Percentiles rank a stretch among this genome's conserved stretches.
phyloP scores from a whole-genome alignment of 1,140 invertebrate species.

The Nephila pilipes region DNA sequence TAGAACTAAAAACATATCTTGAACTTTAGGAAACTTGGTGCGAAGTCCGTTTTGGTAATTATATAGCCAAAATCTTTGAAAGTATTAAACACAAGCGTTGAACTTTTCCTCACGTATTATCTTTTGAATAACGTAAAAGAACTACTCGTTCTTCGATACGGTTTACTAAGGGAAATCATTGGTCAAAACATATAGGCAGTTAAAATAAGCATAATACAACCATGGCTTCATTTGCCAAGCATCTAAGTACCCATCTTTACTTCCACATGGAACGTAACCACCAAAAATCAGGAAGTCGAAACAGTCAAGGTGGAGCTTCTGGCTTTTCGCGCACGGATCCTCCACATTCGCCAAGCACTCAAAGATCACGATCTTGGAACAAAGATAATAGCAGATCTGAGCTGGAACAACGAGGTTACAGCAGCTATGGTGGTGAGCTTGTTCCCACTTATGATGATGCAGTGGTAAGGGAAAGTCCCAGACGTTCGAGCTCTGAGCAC shows the following conservation, averaged over 20 bases:
- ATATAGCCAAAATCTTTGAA: not conserved
- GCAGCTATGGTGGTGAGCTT: conserved; percentile 37
- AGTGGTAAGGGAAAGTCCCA: not conserved
- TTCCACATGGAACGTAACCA: conserved; percentile 73
- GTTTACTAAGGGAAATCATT: too few species aligned
- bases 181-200: not conserved
- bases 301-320: conserved; percentile 36
- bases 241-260: conserved; percentile 74
- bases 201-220: conserved; percentile 28
- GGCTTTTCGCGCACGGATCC: conserved; percentile 43
- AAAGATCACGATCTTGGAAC: conserved; percentile 53
- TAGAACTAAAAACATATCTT: too few species aligned
- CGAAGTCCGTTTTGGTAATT: not conserved
- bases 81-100: not conserved
- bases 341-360: conserved; percentile 44
- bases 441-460: conserved; percentile 57
- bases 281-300: conserved; percentile 53
- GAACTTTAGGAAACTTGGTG: too few species aligned
- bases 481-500: conserved; percentile 49
- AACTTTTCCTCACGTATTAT: too few species aligned
- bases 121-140: too few species aligned
- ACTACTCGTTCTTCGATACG: too few species aligned
- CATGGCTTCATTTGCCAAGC: conserved; percentile 72
- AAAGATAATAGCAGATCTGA: conserved; percentile 56
- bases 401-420: conserved; percentile 3